These are phyloP conservation scores for Myotis planiceps DNA, from an alignment of 2,797 vertebrate species.

Conservation along the genomic window DNA sequence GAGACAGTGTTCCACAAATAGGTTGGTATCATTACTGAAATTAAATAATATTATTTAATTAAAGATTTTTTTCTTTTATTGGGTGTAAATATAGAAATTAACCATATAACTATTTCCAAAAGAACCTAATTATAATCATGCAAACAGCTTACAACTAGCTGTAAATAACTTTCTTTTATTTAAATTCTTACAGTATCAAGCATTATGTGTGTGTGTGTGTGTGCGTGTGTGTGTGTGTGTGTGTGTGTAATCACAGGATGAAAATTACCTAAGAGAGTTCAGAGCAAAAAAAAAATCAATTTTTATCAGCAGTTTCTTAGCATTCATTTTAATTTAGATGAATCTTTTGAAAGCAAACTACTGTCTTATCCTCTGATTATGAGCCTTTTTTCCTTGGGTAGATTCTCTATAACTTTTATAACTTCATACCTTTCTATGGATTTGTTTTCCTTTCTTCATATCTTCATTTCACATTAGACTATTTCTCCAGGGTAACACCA, in stretches of 20 bases:
- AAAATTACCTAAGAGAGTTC: background rate
- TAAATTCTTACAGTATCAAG: background rate
- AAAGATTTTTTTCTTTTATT: background rate
- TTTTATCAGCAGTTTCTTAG: constrained; percentile 17
- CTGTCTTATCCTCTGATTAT: background rate
- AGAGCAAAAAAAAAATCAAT: background rate
- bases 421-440: background rate
- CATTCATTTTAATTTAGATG: constrained; percentile 16
- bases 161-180: background rate
- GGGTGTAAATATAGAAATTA: background rate
- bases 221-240: background rate
- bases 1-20: background rate
- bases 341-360: background rate
- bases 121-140: background rate
- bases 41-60: background rate
- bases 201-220: no score
- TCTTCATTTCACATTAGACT: background rate
- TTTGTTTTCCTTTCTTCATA: constrained; percentile 31
- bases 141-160: background rate
- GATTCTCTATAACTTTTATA: background rate
- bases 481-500: background rate
- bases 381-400: background rate
- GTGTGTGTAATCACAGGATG: background rate
- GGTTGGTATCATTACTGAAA: background rate
- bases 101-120: background rate